A percentile compares a stretch with the other conserved stretches of the same genome.
Evolutionary conservation across 2,113 vertebrate genomes (phyloP).

Genomic region (Halichoeres trimaculatus): DNA sequence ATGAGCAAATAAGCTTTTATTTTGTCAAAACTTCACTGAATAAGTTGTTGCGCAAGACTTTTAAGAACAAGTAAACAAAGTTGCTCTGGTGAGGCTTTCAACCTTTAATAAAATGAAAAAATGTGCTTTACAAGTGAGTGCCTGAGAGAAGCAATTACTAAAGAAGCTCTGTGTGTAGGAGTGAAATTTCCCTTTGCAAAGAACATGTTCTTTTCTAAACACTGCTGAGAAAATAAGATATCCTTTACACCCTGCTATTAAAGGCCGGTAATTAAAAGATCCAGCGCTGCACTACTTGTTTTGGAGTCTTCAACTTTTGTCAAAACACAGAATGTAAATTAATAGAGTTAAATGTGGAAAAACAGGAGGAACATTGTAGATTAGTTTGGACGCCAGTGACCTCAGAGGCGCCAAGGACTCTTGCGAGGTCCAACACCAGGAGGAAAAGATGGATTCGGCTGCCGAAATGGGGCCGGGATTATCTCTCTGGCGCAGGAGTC

Average conservation of each 20-base stretch:
- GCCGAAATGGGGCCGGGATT: constrained; percentile 80
- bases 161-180: constrained; percentile 3
- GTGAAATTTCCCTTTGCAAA: background rate
- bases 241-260: constrained; percentile 3
- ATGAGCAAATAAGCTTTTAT: background rate
- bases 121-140: constrained; percentile 9
- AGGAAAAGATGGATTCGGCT: constrained; percentile 84
- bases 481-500: constrained; percentile 82
- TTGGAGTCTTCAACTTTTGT: constrained; percentile 7
- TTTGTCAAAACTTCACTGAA: no score
- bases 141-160: background rate
- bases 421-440: constrained; percentile 67
- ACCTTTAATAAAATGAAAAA: background rate
- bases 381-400: constrained; percentile 73
- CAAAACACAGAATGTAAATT: constrained; percentile 22
- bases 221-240: background rate
- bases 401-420: constrained; percentile 82
- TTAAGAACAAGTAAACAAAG: background rate
- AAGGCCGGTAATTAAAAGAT: constrained; percentile 8
- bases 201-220: constrained; percentile 1
- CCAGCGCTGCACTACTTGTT: background rate
- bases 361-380: constrained; percentile 23
- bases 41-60: background rate
- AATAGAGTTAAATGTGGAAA: constrained; percentile 9
- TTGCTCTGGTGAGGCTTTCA: background rate